Evolutionary conservation across 1,140 invertebrate species (phyloP).

Genomic region (Lutraria rhynchaena): DNA sequence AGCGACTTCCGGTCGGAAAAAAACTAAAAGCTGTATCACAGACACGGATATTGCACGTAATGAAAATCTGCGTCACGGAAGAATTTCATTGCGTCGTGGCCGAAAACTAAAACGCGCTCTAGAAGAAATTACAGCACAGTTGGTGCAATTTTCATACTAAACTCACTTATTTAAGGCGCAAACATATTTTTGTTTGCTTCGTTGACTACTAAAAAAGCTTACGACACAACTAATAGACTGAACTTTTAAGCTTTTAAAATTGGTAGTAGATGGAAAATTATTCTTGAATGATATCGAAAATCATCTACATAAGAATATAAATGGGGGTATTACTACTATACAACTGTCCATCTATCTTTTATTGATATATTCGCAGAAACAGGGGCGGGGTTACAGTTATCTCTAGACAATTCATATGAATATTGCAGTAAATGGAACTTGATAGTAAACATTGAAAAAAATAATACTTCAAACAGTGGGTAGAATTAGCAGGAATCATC

Average conservation of each 20-base stretch:
- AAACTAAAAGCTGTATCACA: too few species aligned
- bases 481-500: neutral
- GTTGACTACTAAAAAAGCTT: constrained; percentile 1
- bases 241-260: constrained; percentile 10
- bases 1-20: too few species aligned
- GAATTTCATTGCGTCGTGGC: too few species aligned
- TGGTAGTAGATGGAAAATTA: constrained; percentile 16
- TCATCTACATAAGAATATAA: constrained; percentile 4
- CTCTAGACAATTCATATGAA: constrained; percentile 18
- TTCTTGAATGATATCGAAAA: constrained; percentile 23
- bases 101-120: too few species aligned
- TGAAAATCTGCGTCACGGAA: too few species aligned
- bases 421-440: neutral
- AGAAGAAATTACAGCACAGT: constrained; percentile 8
- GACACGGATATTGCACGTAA: too few species aligned
- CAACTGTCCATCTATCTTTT: constrained; percentile 22
- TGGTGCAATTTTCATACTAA: constrained; percentile 16
- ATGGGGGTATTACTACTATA: neutral
- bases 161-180: neutral
- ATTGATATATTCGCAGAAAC: constrained; percentile 31
- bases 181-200: neutral
- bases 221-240: neutral
- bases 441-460: constrained; percentile 30
- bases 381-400: constrained; percentile 4
- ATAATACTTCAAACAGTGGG: neutral